Percentiles rank a stretch among this genome's conserved stretches.
phyloP scores from a whole-genome alignment of 2,888 invertebrate genomes.

The Melinaea marsaeus region DNA sequence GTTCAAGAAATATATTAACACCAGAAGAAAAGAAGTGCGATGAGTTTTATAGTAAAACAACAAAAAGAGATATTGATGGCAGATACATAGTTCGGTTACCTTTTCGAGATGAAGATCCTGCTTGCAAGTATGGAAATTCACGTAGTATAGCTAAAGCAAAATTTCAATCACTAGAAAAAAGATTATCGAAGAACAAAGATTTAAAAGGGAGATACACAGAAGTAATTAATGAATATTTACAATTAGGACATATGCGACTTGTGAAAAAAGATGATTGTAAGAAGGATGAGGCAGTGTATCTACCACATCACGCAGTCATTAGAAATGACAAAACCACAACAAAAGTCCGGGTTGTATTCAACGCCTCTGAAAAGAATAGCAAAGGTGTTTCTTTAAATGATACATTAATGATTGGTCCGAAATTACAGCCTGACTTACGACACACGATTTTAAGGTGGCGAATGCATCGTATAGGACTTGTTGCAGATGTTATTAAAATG shows the following conservation, averaged over 20 bases:
- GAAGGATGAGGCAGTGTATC: no score
- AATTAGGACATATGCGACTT: no score
- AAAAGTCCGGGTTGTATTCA: constrained; percentile 11
- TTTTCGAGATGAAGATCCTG: constrained; percentile 13
- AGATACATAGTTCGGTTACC: constrained; percentile 24
- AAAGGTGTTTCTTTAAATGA: constrained; percentile 16
- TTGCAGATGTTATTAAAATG: constrained; percentile 20
- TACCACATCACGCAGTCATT: no score
- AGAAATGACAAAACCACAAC: no score
- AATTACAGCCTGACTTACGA: constrained; percentile 31
- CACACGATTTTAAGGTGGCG: constrained; percentile 31
- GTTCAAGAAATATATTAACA: no score
- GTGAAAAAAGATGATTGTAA: no score
- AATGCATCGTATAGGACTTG: constrained; percentile 22
- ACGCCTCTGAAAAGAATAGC: neutral
- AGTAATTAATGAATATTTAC: no score
- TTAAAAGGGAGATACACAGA: no score
- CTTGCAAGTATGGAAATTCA: constrained; percentile 12
- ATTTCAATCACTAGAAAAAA: constrained; percentile 14
- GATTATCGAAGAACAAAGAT: no score
- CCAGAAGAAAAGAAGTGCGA: constrained; percentile 20
- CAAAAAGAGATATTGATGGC: constrained; percentile 18
- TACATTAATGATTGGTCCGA: constrained; percentile 19
- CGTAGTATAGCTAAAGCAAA: constrained; percentile 15
- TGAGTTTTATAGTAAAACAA: constrained; percentile 14